phyloP scores from a whole-genome alignment of 2,113 vertebrate genomes.

The Cyphomyrus plagiostoma region DNA sequence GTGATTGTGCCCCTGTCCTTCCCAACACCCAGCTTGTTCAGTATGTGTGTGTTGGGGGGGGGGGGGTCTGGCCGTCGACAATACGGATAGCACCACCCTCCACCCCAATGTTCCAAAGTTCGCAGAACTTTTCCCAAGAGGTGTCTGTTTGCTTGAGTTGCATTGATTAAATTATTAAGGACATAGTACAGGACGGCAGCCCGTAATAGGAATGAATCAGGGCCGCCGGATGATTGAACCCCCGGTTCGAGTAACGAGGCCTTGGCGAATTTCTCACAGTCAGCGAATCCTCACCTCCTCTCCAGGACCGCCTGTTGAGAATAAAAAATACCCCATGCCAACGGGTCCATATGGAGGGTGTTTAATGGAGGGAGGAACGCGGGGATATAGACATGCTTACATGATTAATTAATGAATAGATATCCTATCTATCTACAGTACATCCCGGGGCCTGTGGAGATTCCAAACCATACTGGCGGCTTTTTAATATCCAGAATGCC shows the following conservation, averaged over 20 bases:
- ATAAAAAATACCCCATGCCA: conserved; percentile 41
- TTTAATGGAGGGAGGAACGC: conserved; percentile 33
- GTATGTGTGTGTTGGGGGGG: background rate
- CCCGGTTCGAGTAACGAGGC: conserved; percentile 24
- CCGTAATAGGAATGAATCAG: conserved; percentile 36
- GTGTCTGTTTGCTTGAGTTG: conserved; percentile 37
- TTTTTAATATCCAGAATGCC: background rate
- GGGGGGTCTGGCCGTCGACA: background rate
- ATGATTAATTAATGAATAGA: conserved; percentile 51
- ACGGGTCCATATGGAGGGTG: conserved; percentile 43
- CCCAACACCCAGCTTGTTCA: background rate
- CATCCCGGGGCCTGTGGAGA: conserved; percentile 38
- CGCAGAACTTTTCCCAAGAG: background rate
- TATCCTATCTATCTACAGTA: conserved; percentile 35
- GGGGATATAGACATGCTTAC: conserved; percentile 24
- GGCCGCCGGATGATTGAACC: conserved; percentile 27
- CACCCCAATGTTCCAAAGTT: background rate
- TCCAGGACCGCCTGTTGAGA: conserved; percentile 36
- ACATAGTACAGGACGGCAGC: conserved; percentile 23
- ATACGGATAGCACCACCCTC: background rate
- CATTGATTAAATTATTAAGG: conserved; percentile 38
- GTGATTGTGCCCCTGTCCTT: background rate
- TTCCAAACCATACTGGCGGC: background rate
- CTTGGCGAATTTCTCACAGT: conserved; percentile 50
- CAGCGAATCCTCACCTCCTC: conserved; percentile 29